Percentiles rank a stretch among this genome's conserved stretches.
Evolutionary conservation across 2,797 vertebrate genomes (phyloP).

Genomic region (Setipinna tenuifilis): DNA sequence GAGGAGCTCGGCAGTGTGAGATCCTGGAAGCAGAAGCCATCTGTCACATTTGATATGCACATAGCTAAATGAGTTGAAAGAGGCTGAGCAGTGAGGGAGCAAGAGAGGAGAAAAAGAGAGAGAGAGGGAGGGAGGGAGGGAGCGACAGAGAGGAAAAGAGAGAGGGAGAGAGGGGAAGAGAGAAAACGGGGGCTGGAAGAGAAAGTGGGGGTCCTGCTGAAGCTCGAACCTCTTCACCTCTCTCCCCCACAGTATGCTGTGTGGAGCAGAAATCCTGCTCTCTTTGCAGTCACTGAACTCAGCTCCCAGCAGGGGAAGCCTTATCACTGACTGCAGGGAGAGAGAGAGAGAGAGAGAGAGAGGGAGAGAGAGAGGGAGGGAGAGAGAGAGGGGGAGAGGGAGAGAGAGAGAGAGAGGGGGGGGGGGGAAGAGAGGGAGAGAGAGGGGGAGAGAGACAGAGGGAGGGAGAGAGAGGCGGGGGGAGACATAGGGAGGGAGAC

Average conservation of each 20-base stretch:
- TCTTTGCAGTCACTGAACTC: constrained; percentile 40
- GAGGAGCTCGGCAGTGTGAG: background rate
- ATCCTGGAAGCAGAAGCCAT: constrained; percentile 22
- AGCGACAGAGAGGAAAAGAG: background rate
- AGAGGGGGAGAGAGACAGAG: constrained; percentile 37
- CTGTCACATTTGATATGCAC: constrained; percentile 60
- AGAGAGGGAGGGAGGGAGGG: background rate
- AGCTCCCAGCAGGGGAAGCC: constrained; percentile 49
- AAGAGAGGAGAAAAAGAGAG: background rate
- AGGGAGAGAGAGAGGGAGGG: constrained; percentile 31
- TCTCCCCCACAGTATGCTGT: constrained; percentile 17
- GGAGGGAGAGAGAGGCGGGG: constrained; percentile 35
- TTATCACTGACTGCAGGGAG: constrained; percentile 56
- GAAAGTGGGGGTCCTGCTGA: constrained; percentile 24
- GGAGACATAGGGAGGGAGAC: constrained; percentile 29
- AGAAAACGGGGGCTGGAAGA: constrained; percentile 13
- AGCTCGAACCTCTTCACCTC: constrained; percentile 27
- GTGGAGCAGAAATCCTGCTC: constrained; percentile 20
- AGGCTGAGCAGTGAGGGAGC: constrained; percentile 49
- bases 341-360: constrained; percentile 27
- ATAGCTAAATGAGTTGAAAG: constrained; percentile 65
- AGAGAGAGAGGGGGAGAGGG: constrained; percentile 10
- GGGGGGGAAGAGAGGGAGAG: background rate
- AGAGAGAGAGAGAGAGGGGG: background rate
- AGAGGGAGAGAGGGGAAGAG: constrained; percentile 50